Base-by-base conservation (phyloP, 1,140 invertebrate genomes). In the Planococcus citri region DNA sequence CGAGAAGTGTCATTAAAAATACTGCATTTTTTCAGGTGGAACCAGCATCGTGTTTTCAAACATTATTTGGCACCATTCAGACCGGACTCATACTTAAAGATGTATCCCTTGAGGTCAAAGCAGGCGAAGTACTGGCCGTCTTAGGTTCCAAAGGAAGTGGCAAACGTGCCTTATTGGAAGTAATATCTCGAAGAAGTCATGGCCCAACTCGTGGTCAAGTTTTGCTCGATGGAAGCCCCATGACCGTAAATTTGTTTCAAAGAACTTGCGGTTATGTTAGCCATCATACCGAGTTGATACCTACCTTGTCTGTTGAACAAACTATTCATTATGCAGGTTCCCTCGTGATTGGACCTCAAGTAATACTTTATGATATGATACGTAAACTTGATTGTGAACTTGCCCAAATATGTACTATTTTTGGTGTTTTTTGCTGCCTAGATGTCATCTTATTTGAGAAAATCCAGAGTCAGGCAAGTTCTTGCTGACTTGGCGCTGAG, bases 61-160 rank as follows among this genome's bases (percentile, higher is more conserved):
- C 86, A 72, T 68, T 92, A n/a, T 85, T 88, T 64, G 90, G 90
- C 0, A 87, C 83, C 51, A 84, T 89, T 27, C 87, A 89, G 74
- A 90, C 88, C 8, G 90, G 89, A 20, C 81, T 92, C 12, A 92
- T 96, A 57, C 81, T 96, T 0, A 92, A 94, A 80, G 92, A 95
- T 82, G 89, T 95, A 2, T 93, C 91, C 14, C 83, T 95, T 64
- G 87, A 90, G 71, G 91, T 95, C 0, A 88, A 92, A 75, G 90
- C 91, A 58, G 92, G 92, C 14, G 93, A 95, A 80, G 90, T 96
- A 41, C 86, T 94, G 74, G 93, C 93, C 21, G 87, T 96, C 71
- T 80, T 96, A 8, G 94, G 94, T 8, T 95, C 92, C 0, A 96
- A 95, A 83, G 89, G 89, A 17, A 94, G 91, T 73, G 93, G 94